Base-by-base conservation (phyloP, 2,113 vertebrate genomes). In the Nesospiza acunhae region DNA sequence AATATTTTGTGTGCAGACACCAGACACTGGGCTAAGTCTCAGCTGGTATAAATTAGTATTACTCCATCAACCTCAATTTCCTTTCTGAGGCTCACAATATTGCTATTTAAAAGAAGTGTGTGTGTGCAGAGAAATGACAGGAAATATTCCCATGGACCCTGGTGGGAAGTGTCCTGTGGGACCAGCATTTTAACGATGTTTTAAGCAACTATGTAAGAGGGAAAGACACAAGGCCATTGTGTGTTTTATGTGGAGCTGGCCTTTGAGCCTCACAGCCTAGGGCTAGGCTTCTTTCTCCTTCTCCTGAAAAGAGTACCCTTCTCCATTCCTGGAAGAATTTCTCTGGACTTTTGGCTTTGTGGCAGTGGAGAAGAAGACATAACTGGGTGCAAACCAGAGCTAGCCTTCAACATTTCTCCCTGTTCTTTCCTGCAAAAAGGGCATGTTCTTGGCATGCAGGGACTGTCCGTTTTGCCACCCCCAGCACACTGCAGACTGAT, bases 31-130 rank as follows among this genome's bases (percentile, higher is more conserved):
- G 80, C 62, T 90, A 75, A 87, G 62, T 59, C 79, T 96, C 94
- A 94, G 92, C 88, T 96, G 90, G 76, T 96, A 92, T 72, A 95
- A 90, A 95, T 94, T 90, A 92, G 88, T 41, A 68, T 88, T 94
- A 93, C 64, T 81, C 88, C 93, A 95, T 87, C 82, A 88, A 79
- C 83, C 76, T 95, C 82, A 74, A 90, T 88, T 93, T 96, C 72
- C 87, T 95, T 83, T 90, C 63, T 42, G 78, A 80, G 91, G 69
- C 58, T 86, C 72, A 81, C 76, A 94, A 93, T 84, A 93, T 70
- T 90, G 85, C 79, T 84, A 56, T 93, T 94, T 79, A 22, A 50
- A 86, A 92, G 72, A 93, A 76, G 42, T 13, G 17, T 55, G 52
- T 82, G 63, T 35, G 64, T 4, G 37, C 47, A 80, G 33, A 87